Base-by-base conservation (phyloP, 2,113 vertebrate genomes). In the Corythaixoides concolor region DNA sequence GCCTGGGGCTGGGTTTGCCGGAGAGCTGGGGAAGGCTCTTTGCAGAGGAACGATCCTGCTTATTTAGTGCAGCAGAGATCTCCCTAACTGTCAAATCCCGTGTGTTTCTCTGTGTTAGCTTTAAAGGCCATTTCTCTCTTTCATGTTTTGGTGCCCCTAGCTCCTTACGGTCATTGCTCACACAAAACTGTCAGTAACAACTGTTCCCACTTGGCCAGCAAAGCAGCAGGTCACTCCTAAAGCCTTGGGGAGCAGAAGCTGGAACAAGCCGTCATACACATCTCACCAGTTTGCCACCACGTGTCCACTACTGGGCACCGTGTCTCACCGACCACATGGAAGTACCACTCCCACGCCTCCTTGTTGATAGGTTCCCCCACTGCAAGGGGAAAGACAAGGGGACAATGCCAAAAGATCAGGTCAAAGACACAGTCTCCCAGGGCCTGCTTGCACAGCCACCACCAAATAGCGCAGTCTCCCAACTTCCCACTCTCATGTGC, bases 261-360 rank as follows among this genome's bases (percentile, higher is more conserved):
- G 33, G 47, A 83, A 35, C 1, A 3, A 68, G 11, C 15, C 32
- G 19, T 43, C 15, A 1, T 30, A 62, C 1, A 0, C 26, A 72
- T 87, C 97, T 98, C 97, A 99, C 99, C 99, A 78, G 99, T 99
- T 97, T 99, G 99, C 99, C 99, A 99, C 99, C 99, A 99, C 1
- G 99, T 99, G 96, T 99, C 99, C 96, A 99, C 98, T 76, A 99
- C 74, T 4, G 99, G 98, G 78, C 99, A 99, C 33, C 96, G 98
- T 93, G 97, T 69, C 8, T 99, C 98, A 2, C 99, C 99, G 0
- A 99, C 99, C 69, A 99, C 98, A 0, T 49, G 95, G 96, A 98
- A 98, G 88, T 99, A 99, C 99, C 99, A 99, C 49, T 99, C 98
- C 99, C 99, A 99, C 0, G 99, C 99, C 90, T 99, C 99, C 0